phyloP scores from a whole-genome alignment of 2,888 invertebrate species.

The Xanthorhoe spadicearia region DNA sequence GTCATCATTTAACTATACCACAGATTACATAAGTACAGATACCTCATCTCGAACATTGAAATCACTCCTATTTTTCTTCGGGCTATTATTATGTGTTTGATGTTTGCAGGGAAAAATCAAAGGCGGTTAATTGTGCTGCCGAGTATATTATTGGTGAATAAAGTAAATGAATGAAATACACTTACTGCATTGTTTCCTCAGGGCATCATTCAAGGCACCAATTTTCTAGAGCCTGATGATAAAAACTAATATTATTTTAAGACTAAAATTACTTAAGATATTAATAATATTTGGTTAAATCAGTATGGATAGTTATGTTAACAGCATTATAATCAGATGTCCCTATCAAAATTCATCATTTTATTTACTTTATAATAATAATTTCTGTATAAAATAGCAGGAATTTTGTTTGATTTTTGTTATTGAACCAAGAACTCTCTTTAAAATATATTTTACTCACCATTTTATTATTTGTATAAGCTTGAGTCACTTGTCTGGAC shows the following conservation, averaged over 20 bases:
- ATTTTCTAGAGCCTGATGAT: neutral
- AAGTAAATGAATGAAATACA: neutral
- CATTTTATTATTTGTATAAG: neutral
- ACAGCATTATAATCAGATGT: conserved; percentile 76
- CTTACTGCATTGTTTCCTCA: neutral
- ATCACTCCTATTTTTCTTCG: too few relatives aligned
- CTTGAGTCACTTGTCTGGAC: neutral
- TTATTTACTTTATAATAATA: neutral
- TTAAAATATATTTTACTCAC: neutral
- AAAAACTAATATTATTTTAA: neutral
- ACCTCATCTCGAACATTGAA: too few relatives aligned
- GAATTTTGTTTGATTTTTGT: too few relatives aligned
- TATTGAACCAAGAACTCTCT: neutral
- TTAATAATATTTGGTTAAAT: conserved; percentile 25
- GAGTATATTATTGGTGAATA: too few relatives aligned
- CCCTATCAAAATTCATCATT: conserved; percentile 77
- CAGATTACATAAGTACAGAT: too few relatives aligned
- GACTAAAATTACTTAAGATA: neutral
- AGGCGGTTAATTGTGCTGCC: too few relatives aligned
- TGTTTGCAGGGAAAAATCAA: too few relatives aligned
- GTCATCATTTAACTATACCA: conserved; percentile 52
- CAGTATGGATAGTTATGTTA: conserved; percentile 70
- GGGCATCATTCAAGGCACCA: neutral
- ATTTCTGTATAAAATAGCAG: too few relatives aligned
- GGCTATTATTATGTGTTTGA: too few relatives aligned